Evolutionary conservation across 1,140 invertebrate genomes (phyloP), one percentile per base, ranked within the genome.

Genomic region (Phocides pigmalion): DNA sequence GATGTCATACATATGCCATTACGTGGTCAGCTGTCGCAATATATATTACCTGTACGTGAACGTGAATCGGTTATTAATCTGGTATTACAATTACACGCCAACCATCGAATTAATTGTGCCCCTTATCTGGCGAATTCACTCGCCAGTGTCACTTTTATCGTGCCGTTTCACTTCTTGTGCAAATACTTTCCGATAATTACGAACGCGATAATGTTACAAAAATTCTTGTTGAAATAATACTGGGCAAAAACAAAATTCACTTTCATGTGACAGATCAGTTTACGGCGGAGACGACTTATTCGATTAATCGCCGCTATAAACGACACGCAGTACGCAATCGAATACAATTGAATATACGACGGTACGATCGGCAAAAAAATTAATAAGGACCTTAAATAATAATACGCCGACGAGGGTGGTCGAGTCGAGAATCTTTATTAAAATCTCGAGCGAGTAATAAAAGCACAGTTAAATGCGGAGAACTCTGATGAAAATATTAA

Each of bases 401-500:
- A 83, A 84, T 76, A 80, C 74, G 53, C 76, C 81, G 73, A 74
- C 81, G 81, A 83, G 84, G 84, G 88, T 87, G 85, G 88, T 87
- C 85, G 79, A 72, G 88, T 86, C 85, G 79, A 72, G 84, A 87
- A 89, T 89, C 84, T 90, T 90, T 90, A 90, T 89, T 87, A 87
- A 90, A 89, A 90, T 87, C 86, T 89, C 84, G 76, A 84, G 80
- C 76, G 83, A 86, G 84, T 81, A 89, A 89, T 90, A 90, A 90
- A 89, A 90, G 84, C 81, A 90, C 88, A 89, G 82, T 89, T 87
- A 87, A 89, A 90, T 83, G 84, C 82, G 78, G 78, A 78, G 84
- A 86, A 86, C 81, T 84, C 82, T 87, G 84, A 87, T 88, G 86
- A 87, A 90, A 90, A 89, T 90, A 89, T 90, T 90, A 90, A 90